Evolutionary conservation across 2,113 vertebrate genomes (phyloP).

Genomic region (Natator depressus): DNA sequence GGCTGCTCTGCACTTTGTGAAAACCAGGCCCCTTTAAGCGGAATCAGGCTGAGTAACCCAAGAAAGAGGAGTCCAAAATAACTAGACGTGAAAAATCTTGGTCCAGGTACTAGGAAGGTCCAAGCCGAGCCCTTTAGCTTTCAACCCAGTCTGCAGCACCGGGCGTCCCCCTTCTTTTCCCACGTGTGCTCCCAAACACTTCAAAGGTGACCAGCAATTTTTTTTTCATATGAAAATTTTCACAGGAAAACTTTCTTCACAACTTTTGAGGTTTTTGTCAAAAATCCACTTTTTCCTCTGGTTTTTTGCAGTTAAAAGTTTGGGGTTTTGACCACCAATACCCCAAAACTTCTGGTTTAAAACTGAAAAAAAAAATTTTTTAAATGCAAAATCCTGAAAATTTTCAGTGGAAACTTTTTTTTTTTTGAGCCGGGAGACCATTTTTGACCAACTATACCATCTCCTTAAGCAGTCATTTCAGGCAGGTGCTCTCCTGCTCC

Average conservation of each 20-base stretch:
- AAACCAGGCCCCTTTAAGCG: not conserved
- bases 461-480: not conserved
- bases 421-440: not conserved
- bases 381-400: not conserved
- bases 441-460: not conserved
- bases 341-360: not conserved
- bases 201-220: not conserved
- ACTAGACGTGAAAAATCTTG: not conserved
- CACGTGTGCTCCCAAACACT: not conserved
- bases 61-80: not conserved
- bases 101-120: not conserved
- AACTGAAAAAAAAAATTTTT: not conserved
- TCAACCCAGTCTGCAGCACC: not conserved
- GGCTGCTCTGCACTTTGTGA: not conserved
- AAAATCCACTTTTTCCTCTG: not conserved
- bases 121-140: not conserved
- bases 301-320: not conserved
- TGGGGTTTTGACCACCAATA: not conserved
- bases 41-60: not conserved
- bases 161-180: not conserved
- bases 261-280: not conserved
- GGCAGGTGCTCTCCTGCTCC: not conserved
- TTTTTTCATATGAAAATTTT: not conserved
- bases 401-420: not conserved
- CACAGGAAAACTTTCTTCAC: not conserved